Evolutionary conservation across 2,888 invertebrate genomes (phyloP).

Genomic region (Volucella inflata): DNA sequence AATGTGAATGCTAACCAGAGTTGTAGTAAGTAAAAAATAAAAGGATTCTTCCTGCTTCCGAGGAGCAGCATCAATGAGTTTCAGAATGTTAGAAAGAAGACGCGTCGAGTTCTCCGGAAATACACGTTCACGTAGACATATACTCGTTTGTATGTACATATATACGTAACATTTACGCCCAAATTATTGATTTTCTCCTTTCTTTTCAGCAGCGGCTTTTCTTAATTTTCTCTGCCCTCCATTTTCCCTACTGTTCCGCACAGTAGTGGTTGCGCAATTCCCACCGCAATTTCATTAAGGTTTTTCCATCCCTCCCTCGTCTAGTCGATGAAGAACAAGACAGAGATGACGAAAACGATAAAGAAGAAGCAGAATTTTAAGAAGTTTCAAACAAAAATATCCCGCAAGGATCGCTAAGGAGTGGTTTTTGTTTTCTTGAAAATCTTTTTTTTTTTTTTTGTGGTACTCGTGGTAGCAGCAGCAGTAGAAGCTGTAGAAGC

Average conservation of each 20-base stretch:
- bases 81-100: constrained; percentile 10
- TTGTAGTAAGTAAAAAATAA: background rate
- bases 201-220: background rate
- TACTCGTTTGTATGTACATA: background rate
- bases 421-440: too few species aligned
- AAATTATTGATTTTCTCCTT: constrained; percentile 58
- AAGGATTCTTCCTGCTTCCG: background rate
- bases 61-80: constrained; percentile 14
- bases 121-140: too few species aligned
- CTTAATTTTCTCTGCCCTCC: background rate
- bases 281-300: constrained; percentile 11
- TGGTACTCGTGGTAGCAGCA: background rate
- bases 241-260: background rate
- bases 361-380: background rate
- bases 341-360: background rate
- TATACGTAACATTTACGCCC: constrained; percentile 54
- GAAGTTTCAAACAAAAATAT: too few species aligned
- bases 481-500: background rate
- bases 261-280: constrained; percentile 45
- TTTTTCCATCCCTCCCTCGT: background rate
- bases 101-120: too few species aligned
- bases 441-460: background rate
- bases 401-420: too few species aligned
- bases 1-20: too few species aligned
- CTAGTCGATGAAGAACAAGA: background rate